Percentiles rank a stretch among this genome's conserved stretches.
Evolutionary conservation across 2,888 invertebrate species (phyloP).

Genomic region (Drosophila subsilvestris): DNA sequence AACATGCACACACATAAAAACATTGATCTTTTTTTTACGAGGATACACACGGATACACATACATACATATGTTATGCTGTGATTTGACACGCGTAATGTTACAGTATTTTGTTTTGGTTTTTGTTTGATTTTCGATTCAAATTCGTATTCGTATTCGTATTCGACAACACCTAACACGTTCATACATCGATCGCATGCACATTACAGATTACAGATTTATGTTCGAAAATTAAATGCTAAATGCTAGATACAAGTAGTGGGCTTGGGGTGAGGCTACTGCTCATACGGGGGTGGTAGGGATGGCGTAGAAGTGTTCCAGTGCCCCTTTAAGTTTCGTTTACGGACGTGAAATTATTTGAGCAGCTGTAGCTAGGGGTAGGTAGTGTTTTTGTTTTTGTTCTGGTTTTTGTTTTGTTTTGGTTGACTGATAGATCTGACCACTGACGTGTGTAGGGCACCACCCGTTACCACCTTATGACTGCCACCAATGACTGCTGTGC

Average conservation of each 20-base stretch:
- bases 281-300: neutral
- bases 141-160: slow-evolving; percentile 5
- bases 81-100: slow-evolving; percentile 1
- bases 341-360: neutral
- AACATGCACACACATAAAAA: too few species aligned
- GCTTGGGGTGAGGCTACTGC: neutral
- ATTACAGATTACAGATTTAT: neutral
- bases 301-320: neutral
- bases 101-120: slow-evolving; percentile 5
- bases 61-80: slow-evolving; percentile 7
- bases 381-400: too few species aligned
- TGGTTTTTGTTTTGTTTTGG: too few species aligned
- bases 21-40: too few species aligned
- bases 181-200: neutral
- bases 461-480: neutral
- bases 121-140: slow-evolving; percentile 43
- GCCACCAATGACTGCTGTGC: neutral
- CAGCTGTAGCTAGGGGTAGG: neutral
- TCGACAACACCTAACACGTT: slow-evolving; percentile 12
- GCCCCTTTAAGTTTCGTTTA: neutral
- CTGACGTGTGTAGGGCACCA: neutral
- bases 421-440: neutral
- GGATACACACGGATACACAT: slow-evolving; percentile 4
- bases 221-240: neutral
- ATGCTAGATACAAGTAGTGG: neutral